These are phyloP conservation scores for Phortica magna DNA, from an alignment of 2,888 invertebrate genomes.

Conservation along the genomic window DNA sequence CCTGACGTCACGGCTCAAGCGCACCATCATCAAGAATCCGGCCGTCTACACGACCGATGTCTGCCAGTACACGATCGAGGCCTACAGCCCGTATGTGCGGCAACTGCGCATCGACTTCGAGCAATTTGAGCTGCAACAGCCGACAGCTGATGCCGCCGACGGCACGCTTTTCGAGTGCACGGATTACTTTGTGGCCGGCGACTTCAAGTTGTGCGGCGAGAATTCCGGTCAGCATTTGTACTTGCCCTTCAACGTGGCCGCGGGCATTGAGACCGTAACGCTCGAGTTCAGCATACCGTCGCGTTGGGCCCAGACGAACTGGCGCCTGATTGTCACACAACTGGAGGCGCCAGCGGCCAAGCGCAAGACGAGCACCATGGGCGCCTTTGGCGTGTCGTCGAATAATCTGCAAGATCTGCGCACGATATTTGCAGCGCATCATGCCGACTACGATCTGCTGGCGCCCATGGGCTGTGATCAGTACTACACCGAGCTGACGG, in stretches of 20 bases:
- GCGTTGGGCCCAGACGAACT: conserved; percentile 71
- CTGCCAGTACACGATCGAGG: conserved; percentile 72
- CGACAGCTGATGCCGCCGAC: conserved; percentile 45
- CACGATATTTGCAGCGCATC: conserved; percentile 65
- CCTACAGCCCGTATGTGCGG: conserved; percentile 72
- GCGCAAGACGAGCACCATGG: conserved; percentile 43
- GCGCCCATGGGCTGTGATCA: conserved; percentile 84
- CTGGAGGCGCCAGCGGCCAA: conserved; percentile 79
- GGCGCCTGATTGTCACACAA: conserved; percentile 83
- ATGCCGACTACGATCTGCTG: conserved; percentile 70
- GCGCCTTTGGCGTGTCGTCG: conserved; percentile 48
- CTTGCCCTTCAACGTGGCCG: conserved; percentile 71
- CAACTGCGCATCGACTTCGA: conserved; percentile 75
- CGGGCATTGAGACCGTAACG: conserved; percentile 72
- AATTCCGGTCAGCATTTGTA: conserved; percentile 82
- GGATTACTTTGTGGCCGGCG: conserved; percentile 69
- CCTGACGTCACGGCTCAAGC: conserved; percentile 67
- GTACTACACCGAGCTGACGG: conserved; percentile 81
- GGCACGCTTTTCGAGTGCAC: conserved; percentile 56
- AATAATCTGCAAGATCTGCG: conserved; percentile 69
- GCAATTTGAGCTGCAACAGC: conserved; percentile 68
- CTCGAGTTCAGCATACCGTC: conserved; percentile 79
- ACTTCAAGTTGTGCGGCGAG: conserved; percentile 80
- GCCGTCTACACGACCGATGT: conserved; percentile 46
- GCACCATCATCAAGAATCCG: conserved; percentile 73